A percentile compares a stretch with the other conserved stretches of the same genome.
Conservation (phyloP, 2,797 vertebrate species). For the Crax fasciolata region DNA sequence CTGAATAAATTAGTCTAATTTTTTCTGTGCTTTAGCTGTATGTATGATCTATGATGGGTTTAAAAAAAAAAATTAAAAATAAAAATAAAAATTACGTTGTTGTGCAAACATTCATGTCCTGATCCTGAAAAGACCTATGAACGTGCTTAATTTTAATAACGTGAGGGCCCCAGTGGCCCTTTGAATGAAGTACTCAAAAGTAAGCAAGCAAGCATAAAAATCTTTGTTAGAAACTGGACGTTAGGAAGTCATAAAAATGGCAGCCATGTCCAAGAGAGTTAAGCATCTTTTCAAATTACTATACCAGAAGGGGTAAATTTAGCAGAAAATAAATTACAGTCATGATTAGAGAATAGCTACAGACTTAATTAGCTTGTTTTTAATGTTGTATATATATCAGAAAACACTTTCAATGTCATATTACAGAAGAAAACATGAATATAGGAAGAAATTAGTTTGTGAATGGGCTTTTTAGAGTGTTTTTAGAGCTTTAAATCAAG, state of each 20-base stretch:
- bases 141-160: constrained; percentile 30
- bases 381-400: constrained; percentile 22
- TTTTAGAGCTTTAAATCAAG: constrained; percentile 11
- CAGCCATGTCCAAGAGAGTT: constrained; percentile 18
- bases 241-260: constrained; percentile 36
- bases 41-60: not conserved
- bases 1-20: constrained; percentile 3
- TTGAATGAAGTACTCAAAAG: constrained; percentile 46
- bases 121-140: constrained; percentile 3
- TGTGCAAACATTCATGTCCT: not conserved
- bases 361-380: constrained; percentile 46
- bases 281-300: constrained; percentile 36
- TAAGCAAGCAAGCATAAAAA: not conserved
- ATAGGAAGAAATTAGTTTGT: not conserved
- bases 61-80: not conserved
- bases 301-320: constrained; percentile 45
- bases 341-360: constrained; percentile 42
- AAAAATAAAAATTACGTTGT: not conserved
- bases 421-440: constrained; percentile 4
- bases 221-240: not conserved
- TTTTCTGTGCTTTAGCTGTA: not conserved
- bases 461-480: not conserved
- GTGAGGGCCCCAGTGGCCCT: not conserved
- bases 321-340: constrained; percentile 52
- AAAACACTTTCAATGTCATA: constrained; percentile 9